Percentiles rank a stretch among this genome's conserved stretches.
These are phyloP conservation scores for Megalops atlanticus DNA, from an alignment of 2,113 vertebrate species.

Conservation along the genomic window DNA sequence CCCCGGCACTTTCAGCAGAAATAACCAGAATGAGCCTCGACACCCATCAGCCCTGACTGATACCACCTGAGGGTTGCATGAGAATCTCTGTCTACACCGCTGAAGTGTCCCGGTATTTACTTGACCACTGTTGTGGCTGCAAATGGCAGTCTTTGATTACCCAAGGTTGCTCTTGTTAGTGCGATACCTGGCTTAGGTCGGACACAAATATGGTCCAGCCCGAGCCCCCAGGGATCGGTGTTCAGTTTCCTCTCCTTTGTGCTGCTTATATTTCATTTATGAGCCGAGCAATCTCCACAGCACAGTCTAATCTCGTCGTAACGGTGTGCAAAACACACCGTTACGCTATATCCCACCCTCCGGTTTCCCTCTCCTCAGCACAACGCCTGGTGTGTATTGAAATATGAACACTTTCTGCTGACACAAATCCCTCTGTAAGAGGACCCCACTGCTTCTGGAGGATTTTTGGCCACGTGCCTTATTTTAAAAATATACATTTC, in stretches of 20 bases:
- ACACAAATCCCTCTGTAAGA: constrained; percentile 40
- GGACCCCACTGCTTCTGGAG: constrained; percentile 30
- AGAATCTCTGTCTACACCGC: background rate
- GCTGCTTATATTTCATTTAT: constrained; percentile 28
- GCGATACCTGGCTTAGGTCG: background rate
- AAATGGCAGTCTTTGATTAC: background rate
- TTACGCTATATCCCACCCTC: background rate
- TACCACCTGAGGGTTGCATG: background rate
- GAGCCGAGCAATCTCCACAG: constrained; percentile 32
- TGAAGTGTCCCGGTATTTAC: no score
- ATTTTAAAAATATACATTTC: background rate
- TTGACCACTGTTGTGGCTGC: no score
- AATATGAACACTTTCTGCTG: constrained; percentile 33
- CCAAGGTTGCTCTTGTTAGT: background rate
- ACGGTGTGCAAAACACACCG: constrained; percentile 20
- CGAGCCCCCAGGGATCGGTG: background rate
- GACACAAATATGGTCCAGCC: background rate
- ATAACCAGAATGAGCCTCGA: background rate
- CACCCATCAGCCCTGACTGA: background rate
- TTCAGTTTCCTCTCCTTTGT: background rate
- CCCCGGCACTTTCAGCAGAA: background rate
- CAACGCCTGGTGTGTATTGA: constrained; percentile 25
- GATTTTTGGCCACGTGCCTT: constrained; percentile 19
- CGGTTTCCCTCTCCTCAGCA: constrained; percentile 17
- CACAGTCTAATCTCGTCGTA: constrained; percentile 35